Evolutionary conservation across 2,113 vertebrate species (phyloP), one percentile per base, ranked within the genome.

Genomic region (Mastomys coucha): DNA sequence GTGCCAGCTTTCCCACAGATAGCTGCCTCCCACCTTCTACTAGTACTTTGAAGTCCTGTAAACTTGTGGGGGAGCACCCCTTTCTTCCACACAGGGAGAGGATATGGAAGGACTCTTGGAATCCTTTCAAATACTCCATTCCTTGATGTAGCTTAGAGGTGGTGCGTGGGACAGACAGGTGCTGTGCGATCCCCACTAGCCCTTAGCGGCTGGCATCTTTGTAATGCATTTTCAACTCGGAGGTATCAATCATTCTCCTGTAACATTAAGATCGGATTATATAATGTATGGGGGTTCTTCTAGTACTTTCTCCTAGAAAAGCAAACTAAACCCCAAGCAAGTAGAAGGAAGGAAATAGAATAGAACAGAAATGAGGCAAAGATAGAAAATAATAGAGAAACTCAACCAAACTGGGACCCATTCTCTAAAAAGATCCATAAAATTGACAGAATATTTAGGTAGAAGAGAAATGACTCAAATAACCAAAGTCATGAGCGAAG

Each of bases 351-450:
- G 10, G 42, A 90, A 96, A 81, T 65, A 76, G 69, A 77, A 20
- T 31, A 77, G 4, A 63, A 72, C 33, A 88, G 76, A 63, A 93
- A 73, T 88, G 7, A 82, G 89, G 80, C 0, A 91, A 49, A 60
- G 75, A 36, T 17, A 93, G 76, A 94, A 94, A 97, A 89, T 45
- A 53, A 63, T 56, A 60, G 73, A 88, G 31, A 95, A 95, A 89
- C 85, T 86, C 7, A 75, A 51, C 1, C 78, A 85, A 76, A 75
- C 8, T 10, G 63, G 78, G 95, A 95, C 33, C 36, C 49, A 72
- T 53, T 88, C 63, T 69, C 72, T 82, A 72, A 82, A 93, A 76
- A 91, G 49, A 91, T 72, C 56, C 45, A 65, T 17, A 86, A 80
- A 91, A 73, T 28, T 36, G 56, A 82, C 28, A 65, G 85, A 84